Percentiles rank a stretch among this genome's conserved stretches.
Evolutionary conservation across 1,140 invertebrate genomes (phyloP).

Genomic region (Apis florea): DNA sequence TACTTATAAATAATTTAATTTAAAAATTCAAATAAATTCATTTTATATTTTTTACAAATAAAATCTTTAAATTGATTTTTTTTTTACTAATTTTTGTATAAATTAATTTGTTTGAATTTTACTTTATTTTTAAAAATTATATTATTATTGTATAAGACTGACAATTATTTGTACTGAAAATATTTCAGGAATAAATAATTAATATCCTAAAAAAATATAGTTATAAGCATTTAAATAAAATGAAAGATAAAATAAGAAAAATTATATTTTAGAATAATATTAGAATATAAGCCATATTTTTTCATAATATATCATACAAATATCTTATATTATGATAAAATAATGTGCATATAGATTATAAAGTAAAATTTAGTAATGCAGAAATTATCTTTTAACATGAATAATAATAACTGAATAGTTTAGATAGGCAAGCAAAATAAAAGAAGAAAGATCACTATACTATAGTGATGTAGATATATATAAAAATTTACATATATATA

Average conservation of each 20-base stretch:
- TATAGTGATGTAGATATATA: slow-evolving; percentile 48
- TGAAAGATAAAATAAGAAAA: neutral
- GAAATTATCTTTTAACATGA: slow-evolving; percentile 19
- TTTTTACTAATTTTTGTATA: neutral
- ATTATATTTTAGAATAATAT: neutral
- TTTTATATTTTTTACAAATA: neutral
- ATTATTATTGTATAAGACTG: neutral
- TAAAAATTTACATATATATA: slow-evolving; percentile 32
- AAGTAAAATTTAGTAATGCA: slow-evolving; percentile 38
- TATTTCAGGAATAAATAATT: neutral
- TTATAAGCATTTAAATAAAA: neutral
- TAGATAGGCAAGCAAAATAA: slow-evolving; percentile 51
- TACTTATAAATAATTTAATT: neutral
- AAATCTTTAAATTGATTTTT: neutral
- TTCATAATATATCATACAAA: slow-evolving; percentile 13
- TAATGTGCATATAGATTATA: slow-evolving; percentile 15
- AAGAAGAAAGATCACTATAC: slow-evolving; percentile 43
- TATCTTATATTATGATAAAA: slow-evolving; percentile 18
- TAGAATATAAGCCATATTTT: slow-evolving; percentile 11
- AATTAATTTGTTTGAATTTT: neutral
- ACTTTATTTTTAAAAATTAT: neutral
- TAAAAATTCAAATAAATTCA: neutral
- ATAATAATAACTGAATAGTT: slow-evolving; percentile 3
- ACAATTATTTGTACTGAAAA: neutral
- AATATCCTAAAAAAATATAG: neutral